These are phyloP conservation scores for Cephus runcator DNA, from an alignment of 2,888 invertebrate genomes.

Conservation along the genomic window DNA sequence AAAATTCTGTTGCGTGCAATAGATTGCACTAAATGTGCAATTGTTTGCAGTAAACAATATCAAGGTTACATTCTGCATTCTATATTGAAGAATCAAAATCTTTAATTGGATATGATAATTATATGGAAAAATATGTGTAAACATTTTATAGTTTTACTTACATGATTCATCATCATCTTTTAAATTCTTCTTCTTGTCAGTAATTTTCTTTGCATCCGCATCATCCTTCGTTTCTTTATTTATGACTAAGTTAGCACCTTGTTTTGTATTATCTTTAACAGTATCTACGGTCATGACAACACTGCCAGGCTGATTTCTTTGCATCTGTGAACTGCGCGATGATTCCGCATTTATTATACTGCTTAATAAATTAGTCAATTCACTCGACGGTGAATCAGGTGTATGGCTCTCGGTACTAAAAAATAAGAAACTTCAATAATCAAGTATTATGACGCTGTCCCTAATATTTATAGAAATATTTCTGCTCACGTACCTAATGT, in stretches of 20 bases:
- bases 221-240: conserved; percentile 19
- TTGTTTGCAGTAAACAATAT: not conserved
- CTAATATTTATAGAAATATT: conserved; percentile 3
- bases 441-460: not conserved
- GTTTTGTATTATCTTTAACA: not conserved
- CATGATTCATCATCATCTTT: not conserved
- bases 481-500: conserved; percentile 31
- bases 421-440: conserved; percentile 1
- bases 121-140: not conserved
- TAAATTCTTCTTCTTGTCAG: not conserved
- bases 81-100: not conserved
- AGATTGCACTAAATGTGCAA: not conserved
- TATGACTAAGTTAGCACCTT: conserved; percentile 1
- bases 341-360: conserved; percentile 37
- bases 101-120: not conserved
- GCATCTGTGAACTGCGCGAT: conserved; percentile 26
- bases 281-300: not conserved
- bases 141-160: not conserved
- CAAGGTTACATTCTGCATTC: not conserved
- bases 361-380: conserved; percentile 45
- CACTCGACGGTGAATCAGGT: conserved; percentile 41
- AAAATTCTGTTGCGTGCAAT: not conserved
- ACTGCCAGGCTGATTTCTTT: conserved; percentile 4
- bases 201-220: not conserved
- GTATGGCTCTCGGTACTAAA: conserved; percentile 13